Base-by-base conservation (phyloP, 2,113 vertebrate species). In the Cyanoderma ruficeps region DNA sequence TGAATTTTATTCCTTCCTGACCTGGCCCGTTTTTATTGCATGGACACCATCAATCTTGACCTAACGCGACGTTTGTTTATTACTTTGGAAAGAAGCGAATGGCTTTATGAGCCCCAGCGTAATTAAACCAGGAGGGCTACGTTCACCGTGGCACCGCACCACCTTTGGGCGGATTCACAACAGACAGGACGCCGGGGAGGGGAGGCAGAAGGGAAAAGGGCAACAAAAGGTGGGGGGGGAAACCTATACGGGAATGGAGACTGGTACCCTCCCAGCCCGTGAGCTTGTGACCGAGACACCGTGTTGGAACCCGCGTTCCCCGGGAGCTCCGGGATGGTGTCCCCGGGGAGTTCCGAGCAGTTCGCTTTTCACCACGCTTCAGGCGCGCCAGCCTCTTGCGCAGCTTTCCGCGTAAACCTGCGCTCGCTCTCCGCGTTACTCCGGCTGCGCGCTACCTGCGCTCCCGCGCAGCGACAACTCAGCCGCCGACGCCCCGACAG, bases 21-120 rank as follows among this genome's bases (percentile, higher is more conserved):
- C 98, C 98, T 97, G 96, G 97, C 97, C 97, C 95, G 98, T 98
- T 98, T 98, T 96, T 95, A 97, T 97, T 93, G 94, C 96, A 95
- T 97, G 97, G 97, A 97, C 98, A 97, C 98, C 98, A 99, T 99
- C 98, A 98, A 99, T 99, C 99, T 98, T 98, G 92, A 97, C 93
- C 98, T 99, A 99, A 99, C 98, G 95, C 96, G 98, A 99, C 99
- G 97, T 98, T 98, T 99, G 98, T 99, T 99, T 99, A 99, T 98
- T 98, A 97, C 97, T 97, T 97, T 97, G 98, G 98, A 98, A 98
- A 97, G 98, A 97, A 98, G 94, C 97, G 97, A 98, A 98, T 98
- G 98, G 97, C 97, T 98, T 98, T 97, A 98, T 97, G 98, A 98
- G 98, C 91, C 76, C 63, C 83, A 27, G 92, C 31, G 84, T 74